A percentile compares a stretch with the other conserved stretches of the same genome.
Evolutionary conservation across 1,140 invertebrate genomes (phyloP).

Genomic region (Ptiloglossa arizonensis): DNA sequence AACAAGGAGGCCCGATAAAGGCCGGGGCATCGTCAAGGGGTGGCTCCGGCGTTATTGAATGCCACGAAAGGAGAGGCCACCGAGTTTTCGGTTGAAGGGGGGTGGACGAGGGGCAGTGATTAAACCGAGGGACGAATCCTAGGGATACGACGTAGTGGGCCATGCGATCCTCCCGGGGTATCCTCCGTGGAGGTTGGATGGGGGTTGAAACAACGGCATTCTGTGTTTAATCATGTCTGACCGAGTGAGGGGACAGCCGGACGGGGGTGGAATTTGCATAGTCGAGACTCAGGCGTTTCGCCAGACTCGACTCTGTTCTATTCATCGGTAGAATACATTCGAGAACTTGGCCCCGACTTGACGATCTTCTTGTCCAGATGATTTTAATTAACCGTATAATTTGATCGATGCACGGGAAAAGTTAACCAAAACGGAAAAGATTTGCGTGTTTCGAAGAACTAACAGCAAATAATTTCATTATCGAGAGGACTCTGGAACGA

Average conservation of each 20-base stretch:
- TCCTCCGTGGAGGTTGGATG: constrained; percentile 45
- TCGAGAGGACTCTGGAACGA: too few relatives aligned
- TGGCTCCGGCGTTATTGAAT: constrained; percentile 77
- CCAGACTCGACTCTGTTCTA: constrained; percentile 1
- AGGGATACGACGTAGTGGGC: constrained; percentile 62
- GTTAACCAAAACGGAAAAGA: too few relatives aligned
- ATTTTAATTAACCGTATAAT: too few relatives aligned
- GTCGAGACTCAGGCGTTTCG: constrained; percentile 25
- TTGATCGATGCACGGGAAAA: too few relatives aligned
- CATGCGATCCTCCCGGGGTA: constrained; percentile 55
- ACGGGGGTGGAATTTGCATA: constrained; percentile 73
- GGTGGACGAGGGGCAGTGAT: constrained; percentile 71
- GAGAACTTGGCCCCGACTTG: neutral
- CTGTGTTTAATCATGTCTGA: constrained; percentile 81
- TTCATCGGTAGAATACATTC: neutral
- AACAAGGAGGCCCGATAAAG: constrained; percentile 49
- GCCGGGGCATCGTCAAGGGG: constrained; percentile 52
- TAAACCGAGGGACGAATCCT: constrained; percentile 74
- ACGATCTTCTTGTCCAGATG: too few relatives aligned
- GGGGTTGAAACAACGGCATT: constrained; percentile 75
- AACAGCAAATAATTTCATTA: too few relatives aligned
- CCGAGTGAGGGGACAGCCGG: constrained; percentile 68
- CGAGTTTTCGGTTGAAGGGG: constrained; percentile 66
- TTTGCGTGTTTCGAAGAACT: too few relatives aligned
- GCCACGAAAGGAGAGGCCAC: constrained; percentile 68